A percentile compares a stretch with the other conserved stretches of the same genome.
Conservation (phyloP, 2,797 vertebrate species). For the Bucorvus abyssinicus region DNA sequence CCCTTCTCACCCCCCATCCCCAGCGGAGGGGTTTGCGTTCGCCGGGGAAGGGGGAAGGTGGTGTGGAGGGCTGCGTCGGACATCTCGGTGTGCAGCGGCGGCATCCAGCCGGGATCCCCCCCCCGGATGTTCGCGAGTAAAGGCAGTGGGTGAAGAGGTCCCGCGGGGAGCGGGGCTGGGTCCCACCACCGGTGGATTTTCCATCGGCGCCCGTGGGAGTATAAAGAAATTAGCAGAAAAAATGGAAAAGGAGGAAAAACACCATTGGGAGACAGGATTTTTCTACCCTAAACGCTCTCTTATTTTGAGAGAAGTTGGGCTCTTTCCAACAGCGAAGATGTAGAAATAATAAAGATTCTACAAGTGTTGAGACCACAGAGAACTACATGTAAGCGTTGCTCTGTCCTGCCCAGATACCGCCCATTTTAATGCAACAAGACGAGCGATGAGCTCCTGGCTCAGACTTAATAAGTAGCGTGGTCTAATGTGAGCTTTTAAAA, state of each 20-base stretch:
- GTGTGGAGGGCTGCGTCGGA: no score
- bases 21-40: background rate
- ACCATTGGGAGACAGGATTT: accelerated
- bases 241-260: background rate
- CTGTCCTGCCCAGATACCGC: background rate
- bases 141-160: no score
- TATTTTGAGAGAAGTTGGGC: background rate
- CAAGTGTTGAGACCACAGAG: accelerated
- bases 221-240: background rate
- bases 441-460: background rate
- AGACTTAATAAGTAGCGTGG: background rate
- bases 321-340: background rate
- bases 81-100: no score
- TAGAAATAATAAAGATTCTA: background rate
- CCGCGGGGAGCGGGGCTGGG: background rate
- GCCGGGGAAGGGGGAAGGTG: no score
- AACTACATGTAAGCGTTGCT: accelerated
- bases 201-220: no score
- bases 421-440: background rate
- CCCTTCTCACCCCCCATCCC: background rate
- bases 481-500: background rate
- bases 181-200: background rate
- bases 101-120: no score
- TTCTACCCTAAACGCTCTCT: background rate
- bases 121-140: no score